Base-by-base conservation (phyloP, 2,113 vertebrate genomes). In the Phasianus colchicus region DNA sequence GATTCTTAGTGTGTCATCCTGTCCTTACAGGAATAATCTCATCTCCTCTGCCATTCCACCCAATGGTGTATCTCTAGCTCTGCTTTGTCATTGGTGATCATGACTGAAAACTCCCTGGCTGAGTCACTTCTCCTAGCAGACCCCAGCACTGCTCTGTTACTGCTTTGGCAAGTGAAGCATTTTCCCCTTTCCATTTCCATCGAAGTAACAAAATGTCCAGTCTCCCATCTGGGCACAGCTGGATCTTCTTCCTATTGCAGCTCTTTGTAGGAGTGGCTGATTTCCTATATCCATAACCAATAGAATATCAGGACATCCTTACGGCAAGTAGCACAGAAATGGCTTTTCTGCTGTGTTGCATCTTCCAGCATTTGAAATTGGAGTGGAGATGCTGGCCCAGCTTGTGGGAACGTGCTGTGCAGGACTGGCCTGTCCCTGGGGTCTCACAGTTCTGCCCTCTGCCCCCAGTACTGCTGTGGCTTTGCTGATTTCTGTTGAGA, bases 1-100 rank as follows among this genome's bases (percentile, higher is more conserved):
- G 87, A n/a, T 91, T 69, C 67, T 92, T 67, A 4, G 47, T 80
- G 72, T 91, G 76, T 95, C 89, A 90, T 89, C 89, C 65, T 87
- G 74, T 66, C 71, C 54, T 80, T 27, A 50, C 83, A 70, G 47
- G 12, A 83, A 74, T 94, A 66, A 81, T 27, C 69, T 71, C 15
- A 6, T 55, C 83, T 64, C 74, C 72, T 74, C 83, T 86, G 80
- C 50, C 88, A 90, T 83, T 92, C 86, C 86, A 90, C 88, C 64
- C 3, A 0, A 11, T 43, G 40, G 69, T 94, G 94, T 81, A 92
- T 90, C 90, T 60, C 88, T 86, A 72, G 60, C 57, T 17, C 0
- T 30, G 36, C 55, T 86, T 67, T 83, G 61, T 81, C 38, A 1
- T 69, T 77, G 82, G 3, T 42, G 81, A 63, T 47, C 57, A 20